Percentiles rank a stretch among this genome's conserved stretches.
Evolutionary conservation across 2,113 vertebrate genomes (phyloP).

Genomic region (Pardalotus punctatus): DNA sequence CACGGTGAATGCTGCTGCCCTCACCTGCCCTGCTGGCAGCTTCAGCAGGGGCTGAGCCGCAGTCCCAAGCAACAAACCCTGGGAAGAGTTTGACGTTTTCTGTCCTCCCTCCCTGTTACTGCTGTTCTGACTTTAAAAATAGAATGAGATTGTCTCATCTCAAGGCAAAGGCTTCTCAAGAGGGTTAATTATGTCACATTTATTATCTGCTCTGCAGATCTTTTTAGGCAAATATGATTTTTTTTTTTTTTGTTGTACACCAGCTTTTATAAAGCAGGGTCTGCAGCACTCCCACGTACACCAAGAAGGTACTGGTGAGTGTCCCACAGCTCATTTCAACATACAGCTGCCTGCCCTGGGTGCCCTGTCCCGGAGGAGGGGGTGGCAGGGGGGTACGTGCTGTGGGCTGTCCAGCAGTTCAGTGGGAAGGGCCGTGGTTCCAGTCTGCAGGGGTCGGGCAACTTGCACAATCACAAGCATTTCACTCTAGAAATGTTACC

Average conservation of each 20-base stretch:
- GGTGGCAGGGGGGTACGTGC: background rate
- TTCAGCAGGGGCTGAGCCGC: background rate
- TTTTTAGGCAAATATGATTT: background rate
- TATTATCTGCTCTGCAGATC: slow-evolving; percentile 1
- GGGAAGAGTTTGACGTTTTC: background rate
- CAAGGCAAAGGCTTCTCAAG: slow-evolving; percentile 24
- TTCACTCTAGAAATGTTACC: background rate
- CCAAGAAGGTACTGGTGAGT: background rate
- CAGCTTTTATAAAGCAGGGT: background rate
- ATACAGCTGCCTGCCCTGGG: fast-evolving
- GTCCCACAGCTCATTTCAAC: background rate
- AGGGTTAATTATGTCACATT: slow-evolving; percentile 28
- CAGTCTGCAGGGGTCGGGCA: background rate
- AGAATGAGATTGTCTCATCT: slow-evolving; percentile 1
- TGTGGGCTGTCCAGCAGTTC: background rate
- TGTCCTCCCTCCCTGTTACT: background rate
- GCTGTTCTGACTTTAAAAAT: slow-evolving; percentile 11
- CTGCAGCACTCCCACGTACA: background rate
- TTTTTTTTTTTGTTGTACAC: background rate
- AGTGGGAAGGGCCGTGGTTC: fast-evolving
- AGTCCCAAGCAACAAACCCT: background rate
- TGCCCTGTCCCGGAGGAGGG: background rate
- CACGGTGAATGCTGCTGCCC: background rate
- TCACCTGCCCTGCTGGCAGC: fast-evolving
- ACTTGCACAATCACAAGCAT: background rate